Conservation (phyloP, 2,888 invertebrate species). For the Drosophila colorata region DNA sequence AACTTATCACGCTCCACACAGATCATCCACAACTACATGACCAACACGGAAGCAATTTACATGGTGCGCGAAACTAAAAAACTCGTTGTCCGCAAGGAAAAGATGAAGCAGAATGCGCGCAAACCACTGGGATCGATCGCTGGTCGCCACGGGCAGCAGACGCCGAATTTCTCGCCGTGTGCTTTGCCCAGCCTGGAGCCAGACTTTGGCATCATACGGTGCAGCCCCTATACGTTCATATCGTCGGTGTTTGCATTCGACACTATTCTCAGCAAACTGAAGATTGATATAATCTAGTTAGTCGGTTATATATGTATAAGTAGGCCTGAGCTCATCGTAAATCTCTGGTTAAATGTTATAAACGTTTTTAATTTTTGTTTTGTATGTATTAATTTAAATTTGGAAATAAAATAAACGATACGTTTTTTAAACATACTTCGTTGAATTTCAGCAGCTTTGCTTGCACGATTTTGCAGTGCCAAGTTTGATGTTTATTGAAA, state of each 20-base stretch:
- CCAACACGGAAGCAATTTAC: constrained; percentile 83
- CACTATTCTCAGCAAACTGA: constrained; percentile 81
- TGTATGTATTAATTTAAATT: constrained; percentile 29
- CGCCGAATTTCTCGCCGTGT: constrained; percentile 63
- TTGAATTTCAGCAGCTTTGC: constrained; percentile 18
- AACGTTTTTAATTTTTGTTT: constrained; percentile 34
- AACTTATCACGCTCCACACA: constrained; percentile 39
- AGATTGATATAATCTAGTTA: constrained; percentile 74
- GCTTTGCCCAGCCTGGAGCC: constrained; percentile 83
- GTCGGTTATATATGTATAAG: not conserved
- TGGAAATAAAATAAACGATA: constrained; percentile 23
- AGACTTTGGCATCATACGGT: constrained; percentile 84
- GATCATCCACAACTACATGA: constrained; percentile 85
- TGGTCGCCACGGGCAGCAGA: constrained; percentile 47
- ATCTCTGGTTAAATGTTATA: constrained; percentile 52
- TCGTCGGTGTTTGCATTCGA: constrained; percentile 85
- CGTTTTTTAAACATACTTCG: constrained; percentile 16
- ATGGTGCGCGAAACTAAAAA: constrained; percentile 85
- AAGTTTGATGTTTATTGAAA: constrained; percentile 63
- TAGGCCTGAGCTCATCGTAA: constrained; percentile 10
- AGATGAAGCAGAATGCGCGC: constrained; percentile 84
- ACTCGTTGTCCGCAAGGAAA: constrained; percentile 85
- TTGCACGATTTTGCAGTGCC: constrained; percentile 59
- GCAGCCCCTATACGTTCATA: constrained; percentile 83
- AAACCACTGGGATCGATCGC: constrained; percentile 55